Evolutionary conservation across 2,888 invertebrate genomes (phyloP), one percentile per base, ranked within the genome.

Genomic region (Ptychoptera albimana): DNA sequence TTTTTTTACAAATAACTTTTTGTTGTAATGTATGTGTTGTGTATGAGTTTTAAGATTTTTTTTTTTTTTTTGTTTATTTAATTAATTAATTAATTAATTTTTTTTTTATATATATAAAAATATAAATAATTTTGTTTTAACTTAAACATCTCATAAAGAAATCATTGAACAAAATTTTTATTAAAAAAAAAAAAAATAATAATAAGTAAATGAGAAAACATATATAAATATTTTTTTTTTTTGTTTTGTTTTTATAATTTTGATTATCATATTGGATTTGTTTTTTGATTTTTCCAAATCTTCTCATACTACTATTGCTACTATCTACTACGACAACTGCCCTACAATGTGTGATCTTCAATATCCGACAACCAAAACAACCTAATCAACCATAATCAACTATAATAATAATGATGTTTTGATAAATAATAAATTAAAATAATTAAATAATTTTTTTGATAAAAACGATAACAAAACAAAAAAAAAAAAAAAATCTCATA

Each of bases 391-490:
- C 9, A 4, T n/a, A 11, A 32, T n/a, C 32, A 32, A n/a, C n/a
- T n/a, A n/a, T n/a, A n/a, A 9, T 43, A 42, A 50, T 53, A 52
- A 49, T 45, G 39, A 31, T 44, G 45, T 38, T 29, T 35, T 34
- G 35, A 34, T 34, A 14, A 23, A 40, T 14, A 16, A 23, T 13
- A 39, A 36, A 11, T 16, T 12, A 37, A 12, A 41, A 11, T 35
- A 16, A 39, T n/a, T 8, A 37, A 16, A 30, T 37, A 45, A 45
- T n/a, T n/a, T n/a, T n/a, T n/a, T n/a, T n/a, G n/a, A n/a, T n/a
- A 32, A 31, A 37, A 40, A 45, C 42, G 11, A 31, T 31, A 41
- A 13, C 12, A 29, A 16, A 39, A 39, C 9, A 42, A 39, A 43
- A 46, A 23, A 41, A 39, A 23, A 45, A 39, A 39, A 39, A 8